Base-by-base conservation (phyloP, 2,888 invertebrate species). In the Orthosia gracilis region DNA sequence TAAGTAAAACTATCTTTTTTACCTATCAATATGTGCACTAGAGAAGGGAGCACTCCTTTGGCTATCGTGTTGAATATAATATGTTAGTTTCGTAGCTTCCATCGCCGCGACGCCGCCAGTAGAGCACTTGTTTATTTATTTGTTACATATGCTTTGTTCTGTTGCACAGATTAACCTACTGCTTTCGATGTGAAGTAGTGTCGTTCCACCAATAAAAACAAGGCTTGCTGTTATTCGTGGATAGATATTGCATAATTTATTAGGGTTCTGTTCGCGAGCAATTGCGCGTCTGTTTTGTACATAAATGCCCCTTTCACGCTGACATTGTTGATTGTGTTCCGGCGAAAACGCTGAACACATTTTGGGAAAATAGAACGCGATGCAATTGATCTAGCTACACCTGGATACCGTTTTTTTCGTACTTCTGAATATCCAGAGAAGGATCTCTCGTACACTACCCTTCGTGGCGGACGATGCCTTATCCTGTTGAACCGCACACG, bases 1-100 rank as follows among this genome's bases (percentile, higher is more conserved):
- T 94, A 85, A 93, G 94, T 94, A 70, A 62, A 57, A 63, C n/a
- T 65, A 17, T 57, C 23, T 61, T 65, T 62, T 12, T 45, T 55
- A 54, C 12, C 18, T 49, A 47, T 52, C 52, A 40, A 54, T 59
- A 54, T 45, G 23, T 73, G 47, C 52, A 54, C 50, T n/a, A 69
- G 58, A 70, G 17, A 45, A 5, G 18, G 18, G 11, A 17, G 23
- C 49, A 73, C 26, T 3, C 7, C 23, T 57, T 50, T 58, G 66
- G 45, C 45, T 49, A 17, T 55, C 26, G 11, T 50, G 23, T 66
- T 17, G 45, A 50, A 47, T 58, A 50, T 49, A 26, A 40, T 21
- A 50, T 45, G n/a, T 50, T 71, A 57, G 45, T 78, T n/a, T 31
- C 31, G 31, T n/a, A 47, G 73, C 78, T 57, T 76, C 9, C 49